phyloP scores from a whole-genome alignment of 2,113 vertebrate species.

The Saimiri boliviensis region DNA sequence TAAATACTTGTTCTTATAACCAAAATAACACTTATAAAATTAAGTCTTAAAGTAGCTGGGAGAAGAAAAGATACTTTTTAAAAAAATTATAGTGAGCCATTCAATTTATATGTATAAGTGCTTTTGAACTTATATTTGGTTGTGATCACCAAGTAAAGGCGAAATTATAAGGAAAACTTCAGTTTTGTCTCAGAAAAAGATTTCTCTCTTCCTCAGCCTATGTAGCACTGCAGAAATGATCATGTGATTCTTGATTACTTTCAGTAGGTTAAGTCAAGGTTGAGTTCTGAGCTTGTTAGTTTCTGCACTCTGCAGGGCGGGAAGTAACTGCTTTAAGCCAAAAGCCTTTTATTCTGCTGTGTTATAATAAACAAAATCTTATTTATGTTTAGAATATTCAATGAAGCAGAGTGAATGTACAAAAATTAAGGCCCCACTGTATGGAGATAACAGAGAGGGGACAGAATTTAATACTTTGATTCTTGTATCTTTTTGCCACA shows the following conservation, averaged over 20 bases:
- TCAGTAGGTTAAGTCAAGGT: background rate
- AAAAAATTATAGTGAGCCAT: background rate
- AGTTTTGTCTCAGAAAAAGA: background rate
- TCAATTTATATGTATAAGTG: background rate
- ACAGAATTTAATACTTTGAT: slow-evolving; percentile 41
- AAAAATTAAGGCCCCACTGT: background rate
- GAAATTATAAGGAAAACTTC: background rate
- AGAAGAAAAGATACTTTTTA: background rate
- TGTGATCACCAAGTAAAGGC: background rate
- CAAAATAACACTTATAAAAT: slow-evolving; percentile 32
- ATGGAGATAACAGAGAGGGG: background rate
- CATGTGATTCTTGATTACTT: background rate
- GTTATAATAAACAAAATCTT: background rate
- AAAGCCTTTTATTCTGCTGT: background rate
- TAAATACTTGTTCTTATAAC: background rate
- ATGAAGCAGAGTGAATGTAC: slow-evolving; percentile 19
- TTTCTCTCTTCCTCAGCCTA: background rate
- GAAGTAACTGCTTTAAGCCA: background rate
- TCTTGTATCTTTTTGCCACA: background rate
- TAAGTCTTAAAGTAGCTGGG: background rate
- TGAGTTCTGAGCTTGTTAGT: background rate
- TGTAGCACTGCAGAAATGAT: background rate
- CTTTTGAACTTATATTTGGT: slow-evolving; percentile 9
- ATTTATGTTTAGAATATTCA: background rate
- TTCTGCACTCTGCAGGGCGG: background rate